A percentile compares a stretch with the other conserved stretches of the same genome.
Evolutionary conservation across 2,113 vertebrate species (phyloP).

Genomic region (Rhea pennata): DNA sequence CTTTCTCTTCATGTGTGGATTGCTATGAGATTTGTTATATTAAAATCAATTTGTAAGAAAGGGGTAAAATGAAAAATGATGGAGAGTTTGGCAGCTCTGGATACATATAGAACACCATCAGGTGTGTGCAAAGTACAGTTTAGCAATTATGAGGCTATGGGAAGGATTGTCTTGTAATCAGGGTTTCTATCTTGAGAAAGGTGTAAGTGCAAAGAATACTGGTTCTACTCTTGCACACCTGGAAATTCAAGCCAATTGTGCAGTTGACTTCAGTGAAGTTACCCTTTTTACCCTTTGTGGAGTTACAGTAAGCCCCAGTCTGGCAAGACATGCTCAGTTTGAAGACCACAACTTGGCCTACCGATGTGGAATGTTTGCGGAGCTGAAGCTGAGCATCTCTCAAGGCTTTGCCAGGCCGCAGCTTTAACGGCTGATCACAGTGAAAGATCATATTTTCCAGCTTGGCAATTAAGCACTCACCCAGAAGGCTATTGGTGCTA

Average conservation of each 20-base stretch:
- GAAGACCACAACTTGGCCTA: neutral
- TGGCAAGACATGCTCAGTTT: neutral
- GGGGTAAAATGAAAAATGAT: neutral
- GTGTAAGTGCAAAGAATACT: neutral
- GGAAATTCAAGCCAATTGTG: neutral
- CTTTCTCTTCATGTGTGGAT: constrained; percentile 9
- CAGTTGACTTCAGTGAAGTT: neutral
- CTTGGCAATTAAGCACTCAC: neutral
- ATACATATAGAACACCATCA: neutral
- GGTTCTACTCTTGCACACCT: neutral
- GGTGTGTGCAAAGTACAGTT: neutral
- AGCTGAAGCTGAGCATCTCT: neutral
- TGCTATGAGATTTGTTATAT: neutral
- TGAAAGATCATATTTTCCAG: neutral
- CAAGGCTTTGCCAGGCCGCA: neutral
- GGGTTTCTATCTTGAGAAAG: neutral
- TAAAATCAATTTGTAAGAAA: neutral
- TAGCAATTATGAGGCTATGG: no score
- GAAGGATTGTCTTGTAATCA: neutral
- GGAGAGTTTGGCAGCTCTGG: neutral
- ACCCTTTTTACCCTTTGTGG: neutral
- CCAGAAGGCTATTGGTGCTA: neutral
- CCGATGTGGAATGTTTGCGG: neutral
- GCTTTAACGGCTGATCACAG: neutral
- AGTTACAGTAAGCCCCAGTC: neutral